phyloP scores from a whole-genome alignment of 2,797 vertebrate genomes.

The Holocentrus rufus region DNA sequence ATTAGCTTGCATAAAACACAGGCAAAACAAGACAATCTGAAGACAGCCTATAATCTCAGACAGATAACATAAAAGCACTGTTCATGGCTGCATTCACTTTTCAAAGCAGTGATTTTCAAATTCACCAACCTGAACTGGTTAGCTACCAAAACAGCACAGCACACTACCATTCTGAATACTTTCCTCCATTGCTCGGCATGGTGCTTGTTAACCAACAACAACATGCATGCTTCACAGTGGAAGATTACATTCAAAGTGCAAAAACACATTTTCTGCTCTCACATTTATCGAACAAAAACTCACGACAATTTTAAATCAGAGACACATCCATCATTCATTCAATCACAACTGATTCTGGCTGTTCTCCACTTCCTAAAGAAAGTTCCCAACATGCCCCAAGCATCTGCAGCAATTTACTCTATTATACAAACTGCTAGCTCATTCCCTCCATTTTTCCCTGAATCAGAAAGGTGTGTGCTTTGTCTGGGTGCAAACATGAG shows the following conservation, averaged over 20 bases:
- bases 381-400: not conserved
- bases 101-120: no score
- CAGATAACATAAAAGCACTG: not conserved
- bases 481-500: no score
- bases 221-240: not conserved
- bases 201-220: constrained; percentile 1
- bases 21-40: not conserved
- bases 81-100: not conserved
- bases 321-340: constrained; percentile 5
- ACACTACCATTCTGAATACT: not conserved
- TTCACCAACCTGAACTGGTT: no score
- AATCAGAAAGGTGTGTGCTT: no score
- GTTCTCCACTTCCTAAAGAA: not conserved
- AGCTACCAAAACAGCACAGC: no score
- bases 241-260: not conserved
- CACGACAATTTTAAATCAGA: not conserved
- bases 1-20: not conserved
- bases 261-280: not conserved
- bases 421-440: not conserved
- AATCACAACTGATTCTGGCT: not conserved
- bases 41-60: constrained; percentile 18
- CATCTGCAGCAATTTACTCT: constrained; percentile 1
- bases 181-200: not conserved
- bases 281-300: no score
- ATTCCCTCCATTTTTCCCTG: no score